Percentiles rank a stretch among this genome's conserved stretches.
Conservation (phyloP, 2,113 vertebrate genomes). For the Paedocypris sp. region DNA sequence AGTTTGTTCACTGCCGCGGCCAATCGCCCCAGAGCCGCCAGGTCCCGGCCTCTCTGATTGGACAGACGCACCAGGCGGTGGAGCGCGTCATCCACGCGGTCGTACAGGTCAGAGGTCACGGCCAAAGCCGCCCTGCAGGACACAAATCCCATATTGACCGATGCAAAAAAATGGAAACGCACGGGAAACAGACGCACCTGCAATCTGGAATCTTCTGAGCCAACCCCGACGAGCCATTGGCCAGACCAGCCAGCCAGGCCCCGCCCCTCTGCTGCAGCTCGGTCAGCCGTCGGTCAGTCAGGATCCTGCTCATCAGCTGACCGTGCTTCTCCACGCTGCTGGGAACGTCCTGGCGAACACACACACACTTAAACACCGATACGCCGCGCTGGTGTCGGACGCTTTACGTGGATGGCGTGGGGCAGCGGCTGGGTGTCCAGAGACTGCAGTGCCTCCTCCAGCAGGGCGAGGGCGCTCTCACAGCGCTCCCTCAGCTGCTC, state of each 20-base stretch:
- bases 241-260: conserved; percentile 72
- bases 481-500: conserved; percentile 60
- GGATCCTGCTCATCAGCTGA: conserved; percentile 67
- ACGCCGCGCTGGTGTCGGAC: not conserved
- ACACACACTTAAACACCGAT: no score
- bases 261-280: conserved; percentile 75
- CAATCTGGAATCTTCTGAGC: conserved; percentile 60
- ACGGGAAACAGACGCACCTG: conserved; percentile 50
- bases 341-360: conserved; percentile 53
- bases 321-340: conserved; percentile 61
- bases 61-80: conserved; percentile 74
- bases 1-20: conserved; percentile 52
- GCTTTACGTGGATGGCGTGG: conserved; percentile 52
- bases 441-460: conserved; percentile 55
- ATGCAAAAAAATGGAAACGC: no score
- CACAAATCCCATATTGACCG: not conserved
- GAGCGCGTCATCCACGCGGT: conserved; percentile 77
- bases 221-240: conserved; percentile 52
- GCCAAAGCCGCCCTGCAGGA: conserved; percentile 60
- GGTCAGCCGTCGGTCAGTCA: conserved; percentile 69
- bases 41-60: conserved; percentile 67
- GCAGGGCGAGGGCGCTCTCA: conserved; percentile 57
- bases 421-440: conserved; percentile 56
- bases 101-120: conserved; percentile 58
- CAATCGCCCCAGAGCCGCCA: conserved; percentile 61